Evolutionary conservation across 2,888 invertebrate genomes (phyloP), one percentile per base, ranked within the genome.

Genomic region (Oegoconia quadripuncta): DNA sequence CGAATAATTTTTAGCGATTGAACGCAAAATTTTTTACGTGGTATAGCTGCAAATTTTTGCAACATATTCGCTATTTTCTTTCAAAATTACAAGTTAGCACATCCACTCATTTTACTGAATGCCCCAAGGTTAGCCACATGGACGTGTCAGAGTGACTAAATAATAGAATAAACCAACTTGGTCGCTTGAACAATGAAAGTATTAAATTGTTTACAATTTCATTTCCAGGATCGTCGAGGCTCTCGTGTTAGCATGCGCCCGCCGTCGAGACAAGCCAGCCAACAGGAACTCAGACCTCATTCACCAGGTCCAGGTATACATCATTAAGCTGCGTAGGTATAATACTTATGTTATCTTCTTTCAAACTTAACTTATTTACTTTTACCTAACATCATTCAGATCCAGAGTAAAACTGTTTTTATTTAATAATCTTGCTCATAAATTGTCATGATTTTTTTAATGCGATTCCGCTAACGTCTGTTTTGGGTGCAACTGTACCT

Each of bases 231-330:
- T 61, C 90, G 95, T 34, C 91, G 95, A 6, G 95, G 95, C 27
- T 95, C 95, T 9, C 89, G 93, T 18, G 92, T 92, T 41, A 95
- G 95, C 66, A 91, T 93, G 61, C 89, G 94, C 22, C 94, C 92
- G 11, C 95, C 95, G 6, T 95, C 95, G 46, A 88, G 95, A 38
- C 95, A 95, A 69, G 94, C 95, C 31, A 95, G 95, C 71, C 93
- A 95, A 89, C 93, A 93, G 53, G 95, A 95, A 41, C 86, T 96
- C 48, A 90, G 94, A 67, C 93, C 95, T 29, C 93, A 94, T 58
- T 95, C 95, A 50, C 93, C 93, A 33, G 90, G 89, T 70, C 90
- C 91, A 90, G 92, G 92, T 92, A 89, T 22, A 20, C 13, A 27
- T 13, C 5, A 12, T 14, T 13, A 8, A 32, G 18, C 12, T 32